phyloP scores from a whole-genome alignment of 1,140 invertebrate genomes.

The Trichonephila inaurata region DNA sequence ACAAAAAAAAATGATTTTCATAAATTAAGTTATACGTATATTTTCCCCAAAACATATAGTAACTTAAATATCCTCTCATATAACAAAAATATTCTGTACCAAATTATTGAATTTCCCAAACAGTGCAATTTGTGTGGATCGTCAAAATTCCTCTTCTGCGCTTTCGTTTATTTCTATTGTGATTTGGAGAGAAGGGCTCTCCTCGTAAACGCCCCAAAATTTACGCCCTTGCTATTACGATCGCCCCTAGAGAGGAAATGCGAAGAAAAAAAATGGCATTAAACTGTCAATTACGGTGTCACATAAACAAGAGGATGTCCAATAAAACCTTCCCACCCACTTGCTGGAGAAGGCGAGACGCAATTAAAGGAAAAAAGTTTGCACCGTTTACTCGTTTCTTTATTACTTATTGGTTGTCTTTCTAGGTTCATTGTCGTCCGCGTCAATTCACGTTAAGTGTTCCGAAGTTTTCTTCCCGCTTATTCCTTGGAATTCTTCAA shows the following conservation, averaged over 20 bases:
- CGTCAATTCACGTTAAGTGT: neutral
- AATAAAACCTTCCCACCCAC: conserved; percentile 30
- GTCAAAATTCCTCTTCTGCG: neutral
- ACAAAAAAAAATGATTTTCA: too few species aligned
- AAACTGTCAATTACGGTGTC: conserved; percentile 65
- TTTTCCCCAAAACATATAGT: too few species aligned
- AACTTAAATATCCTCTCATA: too few species aligned
- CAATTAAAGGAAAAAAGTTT: conserved; percentile 52
- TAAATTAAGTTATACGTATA: too few species aligned
- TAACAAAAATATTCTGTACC: too few species aligned
- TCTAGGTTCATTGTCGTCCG: neutral
- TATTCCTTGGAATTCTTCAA: neutral
- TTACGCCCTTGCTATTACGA: conserved; percentile 27
- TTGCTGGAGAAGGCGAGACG: neutral
- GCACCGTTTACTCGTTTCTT: neutral
- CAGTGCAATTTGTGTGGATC: neutral
- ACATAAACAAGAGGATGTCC: conserved; percentile 65
- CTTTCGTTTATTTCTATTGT: conserved; percentile 6
- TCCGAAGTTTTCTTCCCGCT: neutral
- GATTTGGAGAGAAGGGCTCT: neutral
- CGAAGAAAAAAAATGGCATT: conserved; percentile 43
- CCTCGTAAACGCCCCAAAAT: conserved; percentile 35
- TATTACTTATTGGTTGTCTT: conserved; percentile 9
- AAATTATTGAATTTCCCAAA: too few species aligned
- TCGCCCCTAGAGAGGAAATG: neutral